Evolutionary conservation across 2,113 vertebrate genomes (phyloP).

Genomic region (Gymnobelideus leadbeateri): DNA sequence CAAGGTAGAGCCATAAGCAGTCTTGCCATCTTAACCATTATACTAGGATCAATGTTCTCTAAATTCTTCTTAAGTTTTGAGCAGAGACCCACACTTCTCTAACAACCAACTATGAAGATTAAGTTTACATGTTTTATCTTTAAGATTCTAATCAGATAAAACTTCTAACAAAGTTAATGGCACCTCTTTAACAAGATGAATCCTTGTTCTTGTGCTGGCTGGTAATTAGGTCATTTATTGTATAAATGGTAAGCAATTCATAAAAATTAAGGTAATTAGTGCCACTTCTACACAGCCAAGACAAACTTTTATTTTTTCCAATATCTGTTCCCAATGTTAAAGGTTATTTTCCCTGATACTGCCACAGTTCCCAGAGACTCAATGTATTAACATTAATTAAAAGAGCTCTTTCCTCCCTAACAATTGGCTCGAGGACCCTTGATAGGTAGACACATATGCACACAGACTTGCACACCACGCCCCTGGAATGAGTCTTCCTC

Average conservation of each 20-base stretch:
- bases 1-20: neutral
- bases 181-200: neutral
- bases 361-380: neutral
- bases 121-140: neutral
- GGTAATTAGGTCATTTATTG: neutral
- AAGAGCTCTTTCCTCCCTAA: neutral
- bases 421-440: neutral
- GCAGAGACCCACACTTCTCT: neutral
- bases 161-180: neutral
- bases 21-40: neutral
- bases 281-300: neutral
- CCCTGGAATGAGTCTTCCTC: neutral
- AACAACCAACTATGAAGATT: neutral
- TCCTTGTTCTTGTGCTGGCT: neutral
- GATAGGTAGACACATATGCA: neutral
- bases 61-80: neutral
- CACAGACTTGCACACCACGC: neutral
- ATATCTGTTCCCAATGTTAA: neutral
- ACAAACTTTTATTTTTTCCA: neutral
- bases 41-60: neutral
- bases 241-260: constrained; percentile 1
- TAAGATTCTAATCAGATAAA: neutral
- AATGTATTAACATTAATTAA: accelerated
- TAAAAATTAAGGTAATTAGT: neutral
- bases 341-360: neutral